These are phyloP conservation scores for Tyria jacobaeae DNA, from an alignment of 2,888 invertebrate genomes.

Conservation along the genomic window DNA sequence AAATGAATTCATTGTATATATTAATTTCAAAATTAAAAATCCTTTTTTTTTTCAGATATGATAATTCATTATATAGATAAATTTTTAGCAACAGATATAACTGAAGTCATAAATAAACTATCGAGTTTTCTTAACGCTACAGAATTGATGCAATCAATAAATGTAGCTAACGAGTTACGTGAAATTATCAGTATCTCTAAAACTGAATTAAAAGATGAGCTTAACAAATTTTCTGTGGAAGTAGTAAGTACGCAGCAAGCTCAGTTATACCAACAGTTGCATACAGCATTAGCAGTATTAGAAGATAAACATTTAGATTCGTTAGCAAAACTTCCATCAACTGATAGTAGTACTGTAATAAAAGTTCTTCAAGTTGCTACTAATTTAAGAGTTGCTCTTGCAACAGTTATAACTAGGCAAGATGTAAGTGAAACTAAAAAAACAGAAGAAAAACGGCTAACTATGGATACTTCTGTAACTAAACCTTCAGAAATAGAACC, in stretches of 20 bases:
- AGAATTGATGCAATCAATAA: constrained; percentile 52
- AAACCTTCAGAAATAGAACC: not conserved
- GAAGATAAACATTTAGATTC: constrained; percentile 43
- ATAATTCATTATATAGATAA: constrained; percentile 61
- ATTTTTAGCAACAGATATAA: constrained; percentile 56
- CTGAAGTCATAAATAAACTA: constrained; percentile 51
- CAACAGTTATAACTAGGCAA: constrained; percentile 12
- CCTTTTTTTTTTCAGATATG: constrained; percentile 46
- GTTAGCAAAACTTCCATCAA: constrained; percentile 33
- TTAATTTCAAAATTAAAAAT: not conserved
- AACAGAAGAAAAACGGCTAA: not conserved
- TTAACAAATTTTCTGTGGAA: constrained; percentile 28
- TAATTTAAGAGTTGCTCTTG: constrained; percentile 43
- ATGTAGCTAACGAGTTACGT: constrained; percentile 57
- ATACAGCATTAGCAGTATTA: constrained; percentile 45
- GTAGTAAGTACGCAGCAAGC: constrained; percentile 33
- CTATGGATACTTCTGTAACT: not conserved
- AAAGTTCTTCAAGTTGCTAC: constrained; percentile 37
- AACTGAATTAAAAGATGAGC: constrained; percentile 30
- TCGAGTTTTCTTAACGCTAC: constrained; percentile 42
- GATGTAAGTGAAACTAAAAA: constrained; percentile 2
- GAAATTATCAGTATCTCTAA: constrained; percentile 45
- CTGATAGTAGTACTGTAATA: constrained; percentile 33
- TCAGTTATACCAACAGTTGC: constrained; percentile 46
- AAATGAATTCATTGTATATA: not conserved